Percentiles rank a stretch among this genome's conserved stretches.
Conservation (phyloP, 2,888 invertebrate genomes). For the Limnephilus rhombicus region DNA sequence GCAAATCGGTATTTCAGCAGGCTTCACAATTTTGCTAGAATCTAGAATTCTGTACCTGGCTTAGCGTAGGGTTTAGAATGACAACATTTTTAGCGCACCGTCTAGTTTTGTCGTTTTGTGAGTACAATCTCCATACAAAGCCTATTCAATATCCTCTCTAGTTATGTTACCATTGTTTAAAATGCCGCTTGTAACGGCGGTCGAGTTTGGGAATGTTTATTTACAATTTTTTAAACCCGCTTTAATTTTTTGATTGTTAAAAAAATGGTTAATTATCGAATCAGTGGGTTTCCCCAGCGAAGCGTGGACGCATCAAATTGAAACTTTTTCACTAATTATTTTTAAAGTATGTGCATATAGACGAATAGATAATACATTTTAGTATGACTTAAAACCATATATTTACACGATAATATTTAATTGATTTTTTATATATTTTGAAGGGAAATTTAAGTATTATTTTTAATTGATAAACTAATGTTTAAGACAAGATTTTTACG, state of each 20-base stretch:
- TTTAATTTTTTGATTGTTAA: conserved; percentile 20
- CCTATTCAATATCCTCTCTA: background rate
- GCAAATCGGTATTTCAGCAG: no score
- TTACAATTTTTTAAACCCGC: conserved; percentile 7
- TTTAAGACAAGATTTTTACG: no score
- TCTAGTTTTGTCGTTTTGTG: no score
- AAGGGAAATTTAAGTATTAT: background rate
- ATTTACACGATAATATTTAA: background rate
- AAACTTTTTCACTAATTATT: background rate
- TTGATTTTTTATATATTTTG: background rate
- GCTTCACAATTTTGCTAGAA: no score
- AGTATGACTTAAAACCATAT: background rate
- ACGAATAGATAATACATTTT: background rate
- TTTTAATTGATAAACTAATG: no score
- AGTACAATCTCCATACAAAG: no score
- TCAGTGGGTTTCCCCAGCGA: conserved; percentile 14
- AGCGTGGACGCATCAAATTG: background rate
- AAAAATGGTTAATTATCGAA: conserved; percentile 11
- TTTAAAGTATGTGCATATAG: background rate
- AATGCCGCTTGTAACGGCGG: conserved; percentile 15
- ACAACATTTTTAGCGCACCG: no score
- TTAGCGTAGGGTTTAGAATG: no score
- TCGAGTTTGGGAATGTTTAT: background rate
- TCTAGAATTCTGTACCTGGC: no score
- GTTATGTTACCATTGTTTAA: background rate